A percentile compares a stretch with the other conserved stretches of the same genome.
Evolutionary conservation across 2,888 invertebrate genomes (phyloP).

Genomic region (Mythimna pallens): DNA sequence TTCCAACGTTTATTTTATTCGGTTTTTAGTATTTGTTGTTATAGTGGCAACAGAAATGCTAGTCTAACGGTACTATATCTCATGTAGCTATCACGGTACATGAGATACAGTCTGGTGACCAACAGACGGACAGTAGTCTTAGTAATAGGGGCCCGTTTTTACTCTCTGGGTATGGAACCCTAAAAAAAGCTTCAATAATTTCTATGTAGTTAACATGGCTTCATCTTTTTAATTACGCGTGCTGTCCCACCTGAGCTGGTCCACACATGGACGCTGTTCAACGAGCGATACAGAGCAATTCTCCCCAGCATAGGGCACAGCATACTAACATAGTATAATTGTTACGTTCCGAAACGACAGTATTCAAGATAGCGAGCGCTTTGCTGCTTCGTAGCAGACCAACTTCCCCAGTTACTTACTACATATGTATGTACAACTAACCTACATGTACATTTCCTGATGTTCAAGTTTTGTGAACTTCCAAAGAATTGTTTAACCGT

Average conservation of each 20-base stretch:
- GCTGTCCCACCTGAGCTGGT: too few relatives aligned
- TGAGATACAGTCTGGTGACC: too few relatives aligned
- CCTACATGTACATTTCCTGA: slow-evolving; percentile 53
- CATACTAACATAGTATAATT: slow-evolving; percentile 45
- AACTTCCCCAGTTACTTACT: slow-evolving; percentile 61
- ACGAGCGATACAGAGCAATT: slow-evolving; percentile 22
- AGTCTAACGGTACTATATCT: too few relatives aligned
- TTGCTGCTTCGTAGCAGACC: slow-evolving; percentile 52
- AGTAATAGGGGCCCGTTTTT: too few relatives aligned
- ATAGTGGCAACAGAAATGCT: too few relatives aligned
- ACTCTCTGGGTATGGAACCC: too few relatives aligned
- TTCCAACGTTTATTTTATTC: too few relatives aligned
- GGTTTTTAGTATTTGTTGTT: too few relatives aligned
- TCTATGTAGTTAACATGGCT: background rate
- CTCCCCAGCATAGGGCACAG: slow-evolving; percentile 16
- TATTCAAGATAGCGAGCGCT: slow-evolving; percentile 57
- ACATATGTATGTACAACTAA: slow-evolving; percentile 44
- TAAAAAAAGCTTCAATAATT: background rate
- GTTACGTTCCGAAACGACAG: slow-evolving; percentile 47
- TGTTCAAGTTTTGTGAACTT: slow-evolving; percentile 66
- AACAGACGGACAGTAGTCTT: too few relatives aligned
- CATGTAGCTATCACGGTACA: too few relatives aligned
- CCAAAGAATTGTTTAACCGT: slow-evolving; percentile 68
- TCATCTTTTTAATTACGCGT: background rate
- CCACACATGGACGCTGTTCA: slow-evolving; percentile 12